Evolutionary conservation across 2,797 vertebrate genomes (phyloP).

Genomic region (Danio choprae): DNA sequence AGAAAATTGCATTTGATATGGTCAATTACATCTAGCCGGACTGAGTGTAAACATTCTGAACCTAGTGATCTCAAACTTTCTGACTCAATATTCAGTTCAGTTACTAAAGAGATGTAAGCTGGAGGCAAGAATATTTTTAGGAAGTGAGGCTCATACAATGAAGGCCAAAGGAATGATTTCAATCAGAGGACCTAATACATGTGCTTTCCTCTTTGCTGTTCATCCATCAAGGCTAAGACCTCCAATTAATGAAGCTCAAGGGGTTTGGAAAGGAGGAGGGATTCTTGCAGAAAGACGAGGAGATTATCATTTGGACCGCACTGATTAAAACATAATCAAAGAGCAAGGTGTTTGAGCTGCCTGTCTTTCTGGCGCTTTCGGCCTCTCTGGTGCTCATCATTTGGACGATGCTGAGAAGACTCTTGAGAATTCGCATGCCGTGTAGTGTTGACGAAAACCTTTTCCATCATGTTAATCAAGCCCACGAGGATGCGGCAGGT

Average conservation of each 20-base stretch:
- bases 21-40: background rate
- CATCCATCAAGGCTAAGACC: conserved; percentile 18
- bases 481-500: background rate
- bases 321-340: conserved; percentile 53
- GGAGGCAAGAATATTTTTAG: conserved; percentile 9
- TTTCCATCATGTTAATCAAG: conserved; percentile 44
- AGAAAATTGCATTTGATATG: background rate
- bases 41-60: conserved; percentile 29
- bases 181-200: conserved; percentile 29
- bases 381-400: conserved; percentile 6
- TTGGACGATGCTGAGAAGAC: conserved; percentile 18
- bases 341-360: conserved; percentile 32
- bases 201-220: background rate
- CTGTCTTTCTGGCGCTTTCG: background rate
- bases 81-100: background rate
- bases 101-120: conserved; percentile 3
- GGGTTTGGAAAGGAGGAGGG: conserved; percentile 4
- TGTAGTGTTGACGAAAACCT: conserved; percentile 7
- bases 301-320: conserved; percentile 28
- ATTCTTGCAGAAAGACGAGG: background rate
- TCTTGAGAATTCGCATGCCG: conserved; percentile 3
- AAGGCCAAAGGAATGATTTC: conserved; percentile 32
- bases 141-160: conserved; percentile 11
- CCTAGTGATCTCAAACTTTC: background rate
- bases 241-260: conserved; percentile 26